Evolutionary conservation across 2,113 vertebrate genomes (phyloP).

Genomic region (Pygoscelis adeliae): DNA sequence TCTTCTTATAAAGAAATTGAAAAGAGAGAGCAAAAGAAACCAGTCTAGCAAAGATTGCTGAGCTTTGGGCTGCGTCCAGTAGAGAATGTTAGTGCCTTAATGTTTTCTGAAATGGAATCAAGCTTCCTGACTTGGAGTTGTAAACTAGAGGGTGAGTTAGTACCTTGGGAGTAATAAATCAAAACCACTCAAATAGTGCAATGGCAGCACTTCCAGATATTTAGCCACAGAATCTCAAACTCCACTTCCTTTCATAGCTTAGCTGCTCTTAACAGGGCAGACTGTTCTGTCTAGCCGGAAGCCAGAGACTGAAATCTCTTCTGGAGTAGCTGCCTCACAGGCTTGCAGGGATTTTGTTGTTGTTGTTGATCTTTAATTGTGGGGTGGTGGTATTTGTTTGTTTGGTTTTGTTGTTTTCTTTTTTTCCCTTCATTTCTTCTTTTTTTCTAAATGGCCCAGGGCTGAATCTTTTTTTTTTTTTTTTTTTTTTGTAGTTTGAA

Average conservation of each 20-base stretch:
- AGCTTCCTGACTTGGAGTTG: background rate
- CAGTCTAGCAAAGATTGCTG: background rate
- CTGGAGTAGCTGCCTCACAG: background rate
- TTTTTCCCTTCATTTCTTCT: background rate
- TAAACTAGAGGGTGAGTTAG: background rate
- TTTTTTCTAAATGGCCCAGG: background rate
- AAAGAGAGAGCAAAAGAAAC: background rate
- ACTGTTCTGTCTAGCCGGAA: background rate
- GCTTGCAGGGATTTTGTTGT: fast-evolving
- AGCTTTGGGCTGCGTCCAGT: background rate
- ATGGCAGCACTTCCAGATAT: background rate
- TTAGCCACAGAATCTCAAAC: background rate
- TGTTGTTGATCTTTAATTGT: background rate
- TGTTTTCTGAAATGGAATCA: background rate
- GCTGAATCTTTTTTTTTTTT: background rate
- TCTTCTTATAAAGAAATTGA: background rate
- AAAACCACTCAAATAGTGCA: background rate
- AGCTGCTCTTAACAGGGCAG: background rate
- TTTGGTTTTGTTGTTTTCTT: background rate
- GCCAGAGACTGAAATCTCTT: background rate
- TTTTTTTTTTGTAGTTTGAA: background rate
- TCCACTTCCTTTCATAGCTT: background rate
- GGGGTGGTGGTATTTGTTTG: background rate
- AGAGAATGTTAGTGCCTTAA: background rate
- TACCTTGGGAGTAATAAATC: background rate